Conservation (phyloP, 2,888 invertebrate genomes). For the Silvanus unidentatus region DNA sequence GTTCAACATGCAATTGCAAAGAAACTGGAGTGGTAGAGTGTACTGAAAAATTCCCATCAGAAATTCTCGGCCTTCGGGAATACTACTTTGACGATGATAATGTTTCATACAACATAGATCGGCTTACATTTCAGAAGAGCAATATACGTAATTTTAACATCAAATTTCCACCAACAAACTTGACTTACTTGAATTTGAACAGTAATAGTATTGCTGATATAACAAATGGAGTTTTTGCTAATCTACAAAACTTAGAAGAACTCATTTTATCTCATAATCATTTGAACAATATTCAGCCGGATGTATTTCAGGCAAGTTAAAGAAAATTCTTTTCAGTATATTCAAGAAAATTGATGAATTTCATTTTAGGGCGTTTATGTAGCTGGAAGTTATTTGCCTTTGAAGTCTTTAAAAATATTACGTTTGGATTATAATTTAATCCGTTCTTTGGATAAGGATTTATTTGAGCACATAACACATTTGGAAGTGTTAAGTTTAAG, state of each 20-base stretch:
- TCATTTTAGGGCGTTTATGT: slow-evolving; percentile 54
- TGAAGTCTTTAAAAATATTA: slow-evolving; percentile 54
- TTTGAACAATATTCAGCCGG: slow-evolving; percentile 56
- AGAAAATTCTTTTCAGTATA: slow-evolving; percentile 1
- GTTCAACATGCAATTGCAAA: too few species aligned
- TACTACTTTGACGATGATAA: neutral
- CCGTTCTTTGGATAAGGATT: slow-evolving; percentile 61
- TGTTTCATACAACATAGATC: neutral
- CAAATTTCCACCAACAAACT: slow-evolving; percentile 48
- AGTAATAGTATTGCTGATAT: slow-evolving; percentile 60
- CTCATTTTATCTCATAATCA: slow-evolving; percentile 67
- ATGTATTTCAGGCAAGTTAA: slow-evolving; percentile 60
- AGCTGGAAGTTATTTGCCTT: slow-evolving; percentile 55
- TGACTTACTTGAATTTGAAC: slow-evolving; percentile 57
- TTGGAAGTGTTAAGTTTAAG: slow-evolving; percentile 63
- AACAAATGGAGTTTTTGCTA: slow-evolving; percentile 56
- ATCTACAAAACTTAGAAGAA: slow-evolving; percentile 55
- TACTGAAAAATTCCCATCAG: too few species aligned
- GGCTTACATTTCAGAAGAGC: neutral
- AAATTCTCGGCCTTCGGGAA: too few species aligned
- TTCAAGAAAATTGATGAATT: slow-evolving; percentile 17
- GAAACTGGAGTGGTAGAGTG: too few species aligned
- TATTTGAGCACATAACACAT: slow-evolving; percentile 67
- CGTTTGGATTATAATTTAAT: slow-evolving; percentile 66
- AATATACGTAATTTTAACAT: neutral